Evolutionary conservation across 92 coral and sea anemone genomes (phyloP).

Genomic region (Blastomussa wellsi): DNA sequence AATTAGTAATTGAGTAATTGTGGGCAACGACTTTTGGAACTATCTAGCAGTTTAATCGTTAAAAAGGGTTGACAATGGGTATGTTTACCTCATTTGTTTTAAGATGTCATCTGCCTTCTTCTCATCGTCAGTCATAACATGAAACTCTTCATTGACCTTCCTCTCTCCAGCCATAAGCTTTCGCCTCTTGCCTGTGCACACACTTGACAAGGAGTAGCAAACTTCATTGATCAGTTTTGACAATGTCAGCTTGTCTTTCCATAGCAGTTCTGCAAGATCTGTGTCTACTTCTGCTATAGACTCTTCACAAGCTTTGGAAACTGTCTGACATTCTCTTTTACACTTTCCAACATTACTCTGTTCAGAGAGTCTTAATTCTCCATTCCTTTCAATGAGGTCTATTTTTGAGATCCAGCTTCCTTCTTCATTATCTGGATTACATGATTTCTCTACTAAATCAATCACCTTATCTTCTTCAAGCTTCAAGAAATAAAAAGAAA

Average conservation of each 20-base stretch:
- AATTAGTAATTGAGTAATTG: too few species aligned
- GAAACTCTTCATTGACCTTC: constrained; percentile 74
- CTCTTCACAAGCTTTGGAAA: constrained; percentile 97
- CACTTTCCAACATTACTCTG: constrained; percentile 79
- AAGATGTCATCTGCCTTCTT: constrained; percentile 88
- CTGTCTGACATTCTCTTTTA: constrained; percentile 86
- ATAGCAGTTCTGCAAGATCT: constrained; percentile 92
- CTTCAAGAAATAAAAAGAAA: constrained; percentile 36
- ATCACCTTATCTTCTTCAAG: constrained; percentile 89
- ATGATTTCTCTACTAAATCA: constrained; percentile 88
- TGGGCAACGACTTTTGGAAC: too few species aligned
- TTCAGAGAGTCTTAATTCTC: constrained; percentile 69
- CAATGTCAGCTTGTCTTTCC: constrained; percentile 89
- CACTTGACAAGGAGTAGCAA: constrained; percentile 87
- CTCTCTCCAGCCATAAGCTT: constrained; percentile 68
- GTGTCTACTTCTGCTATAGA: constrained; percentile 89
- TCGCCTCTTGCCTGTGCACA: constrained; percentile 62
- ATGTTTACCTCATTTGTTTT: constrained; percentile 80
- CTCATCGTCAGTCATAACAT: constrained; percentile 87
- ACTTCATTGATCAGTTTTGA: constrained; percentile 90
- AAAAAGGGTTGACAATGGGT: neutral
- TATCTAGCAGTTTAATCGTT: too few species aligned
- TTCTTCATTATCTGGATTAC: constrained; percentile 92
- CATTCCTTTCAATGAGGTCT: constrained; percentile 73
- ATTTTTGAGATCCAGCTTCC: constrained; percentile 97